Conservation (phyloP, 2,888 invertebrate genomes). For the Metacarcinus magister region DNA sequence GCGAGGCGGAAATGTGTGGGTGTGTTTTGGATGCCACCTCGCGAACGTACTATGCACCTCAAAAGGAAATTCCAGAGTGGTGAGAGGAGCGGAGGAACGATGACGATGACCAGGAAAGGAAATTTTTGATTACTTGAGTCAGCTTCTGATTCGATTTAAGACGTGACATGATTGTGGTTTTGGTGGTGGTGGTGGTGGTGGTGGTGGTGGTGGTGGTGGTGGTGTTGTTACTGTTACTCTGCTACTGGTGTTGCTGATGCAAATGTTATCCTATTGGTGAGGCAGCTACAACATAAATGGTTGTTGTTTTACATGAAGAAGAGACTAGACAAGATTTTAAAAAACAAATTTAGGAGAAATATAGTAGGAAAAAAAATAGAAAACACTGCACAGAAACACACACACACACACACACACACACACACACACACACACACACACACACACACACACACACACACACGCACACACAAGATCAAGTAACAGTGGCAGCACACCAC, state of each 20-base stretch:
- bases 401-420: neutral
- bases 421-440: neutral
- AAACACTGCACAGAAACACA: neutral
- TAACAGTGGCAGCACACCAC: neutral
- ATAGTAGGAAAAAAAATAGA: neutral
- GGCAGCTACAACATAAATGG: too few species aligned
- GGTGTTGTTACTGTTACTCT: neutral
- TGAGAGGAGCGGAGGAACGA: neutral
- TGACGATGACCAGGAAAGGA: neutral
- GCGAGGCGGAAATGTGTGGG: conserved; percentile 42
- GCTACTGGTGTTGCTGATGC: neutral
- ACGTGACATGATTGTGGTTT: neutral
- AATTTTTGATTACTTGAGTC: neutral
- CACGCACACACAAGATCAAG: neutral
- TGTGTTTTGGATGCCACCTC: neutral
- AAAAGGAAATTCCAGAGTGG: neutral
- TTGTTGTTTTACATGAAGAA: neutral
- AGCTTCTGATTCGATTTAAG: neutral
- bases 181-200: neutral
- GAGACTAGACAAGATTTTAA: neutral
- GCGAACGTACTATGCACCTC: neutral
- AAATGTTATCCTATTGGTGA: neutral
- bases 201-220: neutral
- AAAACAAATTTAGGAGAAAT: neutral
- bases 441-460: neutral